Base-by-base conservation (phyloP, 2,113 vertebrate genomes). In the Myotis lucifugus region DNA sequence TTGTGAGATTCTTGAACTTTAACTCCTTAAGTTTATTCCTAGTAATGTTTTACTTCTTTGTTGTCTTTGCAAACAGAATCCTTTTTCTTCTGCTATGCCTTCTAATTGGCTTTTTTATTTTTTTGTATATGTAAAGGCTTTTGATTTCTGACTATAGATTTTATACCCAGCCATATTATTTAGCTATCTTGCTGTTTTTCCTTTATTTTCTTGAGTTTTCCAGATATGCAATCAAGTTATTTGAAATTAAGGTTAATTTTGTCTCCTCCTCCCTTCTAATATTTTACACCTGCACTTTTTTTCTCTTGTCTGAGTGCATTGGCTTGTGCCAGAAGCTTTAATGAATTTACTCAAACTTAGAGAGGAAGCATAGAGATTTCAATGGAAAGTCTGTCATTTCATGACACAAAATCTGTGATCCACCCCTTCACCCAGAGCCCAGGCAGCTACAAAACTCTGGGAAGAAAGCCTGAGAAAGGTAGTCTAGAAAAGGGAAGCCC, bases 201-300 rank as follows among this genome's bases (percentile, higher is more conserved):
- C 14, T 46, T 73, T 32, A 5, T 87, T 90, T 91, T 84, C 56
- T 90, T 52, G 32, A 86, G 14, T 78, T 93, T 89, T 82, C 27
- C 77, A 81, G 37, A 66, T 48, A 61, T 11, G 11, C 4, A 37
- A 34, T 34, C 17, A 83, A 32, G 72, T 90, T 84, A 56, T 81
- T 79, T 76, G 50, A 93, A 90, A 90, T 59, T 40, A 54, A 73
- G 8, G 17, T 76, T 76, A 54, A 64, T 59, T 79, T 61, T 79
- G 21, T 74, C 32, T 81, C 61, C 27, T 96, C 40, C 27, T 90
- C 34, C 29, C 84, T 93, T 56, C 13, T 59, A 67, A 18, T 85
- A 76, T 73, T 73, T 96, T 78, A 66, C 0, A 70, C 9, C 17
- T 85, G 32, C 11, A 59, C 66, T 76, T 87, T 85, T 93, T 93